Evolutionary conservation across 1,140 invertebrate genomes (phyloP).

Genomic region (Drosophila seguyi): DNA sequence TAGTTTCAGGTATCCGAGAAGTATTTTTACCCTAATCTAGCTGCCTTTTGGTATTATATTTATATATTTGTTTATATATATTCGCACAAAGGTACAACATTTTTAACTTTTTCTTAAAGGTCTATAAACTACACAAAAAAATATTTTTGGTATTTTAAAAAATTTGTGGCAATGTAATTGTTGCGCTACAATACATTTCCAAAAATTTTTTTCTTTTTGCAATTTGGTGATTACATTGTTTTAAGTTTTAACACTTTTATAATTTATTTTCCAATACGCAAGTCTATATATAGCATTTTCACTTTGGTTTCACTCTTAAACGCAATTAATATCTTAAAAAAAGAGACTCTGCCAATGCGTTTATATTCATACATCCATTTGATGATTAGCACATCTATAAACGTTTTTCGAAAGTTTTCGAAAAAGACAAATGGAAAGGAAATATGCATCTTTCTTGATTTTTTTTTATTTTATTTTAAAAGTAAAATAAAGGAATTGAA

Average conservation of each 20-base stretch:
- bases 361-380: not conserved
- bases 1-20: not conserved
- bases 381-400: not conserved
- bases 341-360: not conserved
- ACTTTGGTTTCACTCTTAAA: not conserved
- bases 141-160: not conserved
- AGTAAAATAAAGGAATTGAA: not conserved
- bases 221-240: not conserved
- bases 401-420: not conserved
- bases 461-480: not conserved
- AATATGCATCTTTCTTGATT: not conserved
- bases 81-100: not conserved
- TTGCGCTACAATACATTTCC: slow-evolving; percentile 1
- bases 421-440: not conserved
- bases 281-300: not conserved
- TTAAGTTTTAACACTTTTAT: not conserved
- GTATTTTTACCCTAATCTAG: not conserved
- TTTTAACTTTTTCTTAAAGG: no score
- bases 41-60: not conserved
- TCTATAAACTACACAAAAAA: not conserved
- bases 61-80: no score
- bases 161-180: not conserved
- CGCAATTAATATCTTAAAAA: not conserved
- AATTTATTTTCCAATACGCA: not conserved
- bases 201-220: not conserved